Conservation (phyloP, 2,113 vertebrate genomes). For the Pelusios castaneus region DNA sequence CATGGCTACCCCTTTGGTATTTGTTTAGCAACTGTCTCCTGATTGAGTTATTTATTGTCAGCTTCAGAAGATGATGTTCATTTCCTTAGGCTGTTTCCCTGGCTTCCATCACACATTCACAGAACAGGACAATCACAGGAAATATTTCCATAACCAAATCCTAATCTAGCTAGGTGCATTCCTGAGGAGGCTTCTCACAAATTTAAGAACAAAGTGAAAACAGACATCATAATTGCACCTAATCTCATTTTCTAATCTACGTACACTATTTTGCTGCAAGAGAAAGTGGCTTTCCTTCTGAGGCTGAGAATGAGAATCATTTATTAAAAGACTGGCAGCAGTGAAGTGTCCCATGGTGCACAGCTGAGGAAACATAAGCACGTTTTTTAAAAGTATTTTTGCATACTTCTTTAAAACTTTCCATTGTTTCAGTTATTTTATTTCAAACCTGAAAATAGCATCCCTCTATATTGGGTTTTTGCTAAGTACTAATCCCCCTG, state of each 20-base stretch:
- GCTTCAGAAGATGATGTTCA: neutral
- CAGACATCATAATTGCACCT: neutral
- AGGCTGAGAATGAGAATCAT: neutral
- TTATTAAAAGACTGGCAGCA: neutral
- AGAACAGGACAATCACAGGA: neutral
- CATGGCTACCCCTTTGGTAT: too few species aligned
- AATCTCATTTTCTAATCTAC: neutral
- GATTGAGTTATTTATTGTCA: neutral
- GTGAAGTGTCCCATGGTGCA: neutral
- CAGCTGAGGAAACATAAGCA: neutral
- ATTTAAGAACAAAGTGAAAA: neutral
- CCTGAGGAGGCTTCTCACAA: neutral
- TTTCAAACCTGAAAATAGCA: neutral
- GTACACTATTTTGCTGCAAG: neutral
- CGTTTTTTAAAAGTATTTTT: neutral
- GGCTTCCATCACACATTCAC: neutral
- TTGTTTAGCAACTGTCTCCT: neutral
- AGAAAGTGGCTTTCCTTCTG: neutral
- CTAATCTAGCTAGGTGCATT: neutral
- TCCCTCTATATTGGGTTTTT: neutral
- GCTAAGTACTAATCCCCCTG: neutral
- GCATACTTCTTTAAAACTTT: neutral
- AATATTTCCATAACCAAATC: neutral
- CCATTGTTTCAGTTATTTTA: neutral
- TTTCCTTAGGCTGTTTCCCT: neutral